Base-by-base conservation (phyloP, 2,797 vertebrate genomes). In the Otolemur crassicaudatus region DNA sequence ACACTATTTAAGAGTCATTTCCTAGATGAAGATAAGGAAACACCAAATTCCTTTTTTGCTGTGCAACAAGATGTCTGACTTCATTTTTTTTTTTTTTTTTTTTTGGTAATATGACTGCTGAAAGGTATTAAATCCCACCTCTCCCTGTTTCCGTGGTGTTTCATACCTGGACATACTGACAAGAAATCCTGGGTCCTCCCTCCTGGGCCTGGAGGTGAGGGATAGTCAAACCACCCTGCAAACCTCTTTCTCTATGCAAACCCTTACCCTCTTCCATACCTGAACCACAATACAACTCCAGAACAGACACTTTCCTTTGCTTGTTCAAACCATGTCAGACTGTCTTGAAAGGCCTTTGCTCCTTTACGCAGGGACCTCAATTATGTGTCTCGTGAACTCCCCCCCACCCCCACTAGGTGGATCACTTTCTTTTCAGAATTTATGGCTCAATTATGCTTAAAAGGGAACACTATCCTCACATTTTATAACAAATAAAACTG, bases 151-250 rank as follows among this genome's bases (percentile, higher is more conserved):
- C 0, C 27, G 25, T 82, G n/a, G 63, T 80, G 49, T 46, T 63
- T 11, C 40, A 29, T 10, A 72, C 60, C 20, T 77, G 34, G 20
- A n/a, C 12, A 75, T 23, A 25, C 1, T 72, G 11, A 49, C 23
- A 34, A 87, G 4, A 72, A 76, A 53, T 23, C 14, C 63, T 31
- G 67, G 1, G 37, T 0, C 4, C 7, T 43, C 43, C 19, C 75
- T 4, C 6, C 22, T 46, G 20, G 7, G 0, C n/a, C 23, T 31
- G 25, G 63, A 65, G 4, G 0, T 1, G 8, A 0, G 22, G 31
- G 27, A 4, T 34, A 34, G 43, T 81, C 34, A 43, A 94, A 49
- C 11, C 20, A 20, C 29, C 63, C 63, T 29, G 56, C 0, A 83
- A 86, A 37, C 2, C 17, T 17, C n/a, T 31, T 37, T 6, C 4